Evolutionary conservation across 2,888 invertebrate genomes (phyloP).

Genomic region (Eudasyphora cyanicolor): DNA sequence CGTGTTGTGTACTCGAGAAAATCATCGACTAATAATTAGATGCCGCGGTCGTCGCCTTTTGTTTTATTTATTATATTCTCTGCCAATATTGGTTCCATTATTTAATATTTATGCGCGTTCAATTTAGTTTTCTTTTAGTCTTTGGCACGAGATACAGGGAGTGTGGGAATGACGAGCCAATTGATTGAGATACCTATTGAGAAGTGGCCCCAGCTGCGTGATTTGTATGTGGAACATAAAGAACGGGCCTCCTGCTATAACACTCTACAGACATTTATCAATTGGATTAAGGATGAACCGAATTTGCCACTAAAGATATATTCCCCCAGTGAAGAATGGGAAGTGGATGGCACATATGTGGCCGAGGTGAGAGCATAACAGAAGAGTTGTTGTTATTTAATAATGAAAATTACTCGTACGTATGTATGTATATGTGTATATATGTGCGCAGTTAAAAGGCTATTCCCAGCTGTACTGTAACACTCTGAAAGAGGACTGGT

Average conservation of each 20-base stretch:
- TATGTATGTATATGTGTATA: no score
- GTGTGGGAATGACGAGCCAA: constrained; percentile 52
- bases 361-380: constrained; percentile 68
- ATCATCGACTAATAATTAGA: no score
- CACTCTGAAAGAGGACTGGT: constrained; percentile 69
- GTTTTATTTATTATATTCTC: no score
- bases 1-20: no score
- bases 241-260: constrained; percentile 67
- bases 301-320: constrained; percentile 67
- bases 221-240: constrained; percentile 65
- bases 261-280: constrained; percentile 70
- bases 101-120: no score
- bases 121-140: no score
- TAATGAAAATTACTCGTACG: neutral
- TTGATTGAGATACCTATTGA: constrained; percentile 63
- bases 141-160: no score
- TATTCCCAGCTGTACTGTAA: constrained; percentile 65
- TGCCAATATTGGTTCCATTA: no score
- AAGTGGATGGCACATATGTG: constrained; percentile 76
- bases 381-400: neutral
- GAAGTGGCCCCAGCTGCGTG: constrained; percentile 67
- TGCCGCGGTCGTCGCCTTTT: no score
- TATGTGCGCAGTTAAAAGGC: no score
- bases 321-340: constrained; percentile 75
- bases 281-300: constrained; percentile 70